Base-by-base conservation (phyloP, 2,888 invertebrate genomes). In the Dioctria rufipes region DNA sequence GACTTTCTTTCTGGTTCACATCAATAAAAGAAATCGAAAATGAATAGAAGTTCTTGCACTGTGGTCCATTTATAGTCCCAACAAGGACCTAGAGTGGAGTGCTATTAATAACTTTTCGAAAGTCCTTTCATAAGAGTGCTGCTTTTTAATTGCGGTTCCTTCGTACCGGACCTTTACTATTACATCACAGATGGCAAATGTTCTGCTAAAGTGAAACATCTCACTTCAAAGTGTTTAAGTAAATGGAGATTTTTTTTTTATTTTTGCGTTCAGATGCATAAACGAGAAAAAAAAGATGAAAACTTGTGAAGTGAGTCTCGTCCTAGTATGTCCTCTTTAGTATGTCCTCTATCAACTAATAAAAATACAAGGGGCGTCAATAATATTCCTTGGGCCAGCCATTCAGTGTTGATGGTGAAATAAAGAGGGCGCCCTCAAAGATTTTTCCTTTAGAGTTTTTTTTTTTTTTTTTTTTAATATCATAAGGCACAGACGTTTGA, bases 201-300 rank as follows among this genome's bases (percentile, higher is more conserved):
- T n/a, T 63, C 46, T 42, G 6, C 43, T 63, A 43, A n/a, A 46
- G 49, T 13, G 37, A 77, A 77, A 77, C 40, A 61, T 77, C 63
- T 77, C 77, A 63, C 49, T 77, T 77, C 63, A 77, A 77, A 63
- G 63, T 77, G 77, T 13, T 77, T 77, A 77, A 77, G 63, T 77
- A 77, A 77, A 77, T 63, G 51, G 46, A 77, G 42, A 61, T 63
- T 63, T 77, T 49, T 25, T 25, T 25, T 25, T 0, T 25, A 0
- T 25, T 25, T 25, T 25, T 25, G n/a, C 73, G n/a, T 37, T 25
- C 13, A 73, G 60, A 25, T 37, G 4, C 37, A 61, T 61, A 77
- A 25, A 5, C 4, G 37, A 63, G 40, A 40, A 40, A 39, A 25
- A 37, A 37, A 13, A 63, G 42, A 61, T 9, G 37, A 5, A 42